These are phyloP conservation scores for Drosophila ananassae DNA, from an alignment of 1,140 invertebrate species.

Conservation along the genomic window DNA sequence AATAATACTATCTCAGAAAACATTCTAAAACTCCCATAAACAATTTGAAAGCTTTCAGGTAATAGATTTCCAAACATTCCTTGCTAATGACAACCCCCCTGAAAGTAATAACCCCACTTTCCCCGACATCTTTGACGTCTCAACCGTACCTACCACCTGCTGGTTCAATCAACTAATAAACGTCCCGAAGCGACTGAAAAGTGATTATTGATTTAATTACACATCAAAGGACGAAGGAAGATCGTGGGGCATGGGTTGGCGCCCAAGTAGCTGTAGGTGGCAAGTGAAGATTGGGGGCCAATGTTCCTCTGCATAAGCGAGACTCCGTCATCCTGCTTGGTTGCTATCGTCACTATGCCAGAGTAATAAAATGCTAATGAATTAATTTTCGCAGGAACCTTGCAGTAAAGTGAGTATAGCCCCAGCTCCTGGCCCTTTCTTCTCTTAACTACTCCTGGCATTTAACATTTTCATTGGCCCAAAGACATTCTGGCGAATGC, in stretches of 20 bases:
- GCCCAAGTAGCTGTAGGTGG: not conserved
- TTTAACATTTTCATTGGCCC: slow-evolving; percentile 40
- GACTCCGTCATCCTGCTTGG: slow-evolving; percentile 9
- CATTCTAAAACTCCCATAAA: not conserved
- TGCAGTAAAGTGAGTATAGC: slow-evolving; percentile 40
- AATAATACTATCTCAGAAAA: too few relatives aligned
- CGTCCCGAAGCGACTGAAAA: slow-evolving; percentile 42
- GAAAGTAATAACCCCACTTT: not conserved
- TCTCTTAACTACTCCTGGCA: slow-evolving; percentile 14
- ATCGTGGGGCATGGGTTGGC: not conserved
- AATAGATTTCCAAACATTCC: slow-evolving; percentile 10
- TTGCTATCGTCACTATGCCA: slow-evolving; percentile 39
- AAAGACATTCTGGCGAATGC: slow-evolving; percentile 42
- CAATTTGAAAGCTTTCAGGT: not conserved
- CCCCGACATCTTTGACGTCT: not conserved
- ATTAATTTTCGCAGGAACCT: slow-evolving; percentile 76
- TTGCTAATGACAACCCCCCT: not conserved
- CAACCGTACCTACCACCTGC: slow-evolving; percentile 41
- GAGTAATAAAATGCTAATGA: slow-evolving; percentile 79
- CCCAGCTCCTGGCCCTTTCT: not conserved
- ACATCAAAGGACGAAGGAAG: slow-evolving; percentile 65
- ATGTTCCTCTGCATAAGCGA: not conserved
- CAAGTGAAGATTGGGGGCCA: slow-evolving; percentile 4
- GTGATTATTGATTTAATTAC: slow-evolving; percentile 82
- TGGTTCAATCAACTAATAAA: slow-evolving; percentile 50